Conservation (phyloP, 2,113 vertebrate genomes). For the Misgurnus anguillicaudatus region DNA sequence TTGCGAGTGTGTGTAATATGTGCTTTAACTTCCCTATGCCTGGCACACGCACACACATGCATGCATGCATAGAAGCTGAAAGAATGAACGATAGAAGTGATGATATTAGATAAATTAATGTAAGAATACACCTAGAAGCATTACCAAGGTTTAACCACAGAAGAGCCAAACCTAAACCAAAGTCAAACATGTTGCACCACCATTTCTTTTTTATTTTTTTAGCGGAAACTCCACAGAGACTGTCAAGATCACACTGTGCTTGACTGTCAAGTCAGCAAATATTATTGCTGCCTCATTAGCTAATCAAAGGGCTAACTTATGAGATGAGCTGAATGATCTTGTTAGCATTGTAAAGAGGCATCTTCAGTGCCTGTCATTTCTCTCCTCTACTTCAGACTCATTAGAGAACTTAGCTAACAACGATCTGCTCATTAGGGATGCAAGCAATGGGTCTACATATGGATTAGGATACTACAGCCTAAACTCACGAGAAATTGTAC, state of each 20-base stretch:
- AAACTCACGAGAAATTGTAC: no score
- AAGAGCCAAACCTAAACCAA: constrained; percentile 19
- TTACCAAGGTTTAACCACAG: neutral
- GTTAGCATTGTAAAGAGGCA: constrained; percentile 55
- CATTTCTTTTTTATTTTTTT: neutral
- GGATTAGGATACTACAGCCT: neutral
- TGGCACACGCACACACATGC: constrained; percentile 16
- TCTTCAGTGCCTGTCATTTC: constrained; percentile 42
- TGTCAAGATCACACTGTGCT: constrained; percentile 22
- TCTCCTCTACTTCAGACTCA: constrained; percentile 23
- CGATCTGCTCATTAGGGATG: constrained; percentile 25
- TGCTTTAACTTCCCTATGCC: constrained; percentile 42
- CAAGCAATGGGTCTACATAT: neutral
- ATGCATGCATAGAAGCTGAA: constrained; percentile 15
- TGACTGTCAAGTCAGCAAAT: constrained; percentile 56
- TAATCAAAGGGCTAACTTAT: constrained; percentile 61
- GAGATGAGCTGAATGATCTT: constrained; percentile 51
- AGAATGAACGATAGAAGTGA: neutral
- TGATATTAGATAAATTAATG: neutral
- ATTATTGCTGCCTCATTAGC: constrained; percentile 55
- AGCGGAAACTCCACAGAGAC: neutral
- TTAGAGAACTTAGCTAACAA: constrained; percentile 9
- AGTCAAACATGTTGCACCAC: constrained; percentile 7
- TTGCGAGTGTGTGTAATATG: constrained; percentile 53
- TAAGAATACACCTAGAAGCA: constrained; percentile 26